phyloP scores from a whole-genome alignment of 2,113 vertebrate species.

The Hipposideros armiger region DNA sequence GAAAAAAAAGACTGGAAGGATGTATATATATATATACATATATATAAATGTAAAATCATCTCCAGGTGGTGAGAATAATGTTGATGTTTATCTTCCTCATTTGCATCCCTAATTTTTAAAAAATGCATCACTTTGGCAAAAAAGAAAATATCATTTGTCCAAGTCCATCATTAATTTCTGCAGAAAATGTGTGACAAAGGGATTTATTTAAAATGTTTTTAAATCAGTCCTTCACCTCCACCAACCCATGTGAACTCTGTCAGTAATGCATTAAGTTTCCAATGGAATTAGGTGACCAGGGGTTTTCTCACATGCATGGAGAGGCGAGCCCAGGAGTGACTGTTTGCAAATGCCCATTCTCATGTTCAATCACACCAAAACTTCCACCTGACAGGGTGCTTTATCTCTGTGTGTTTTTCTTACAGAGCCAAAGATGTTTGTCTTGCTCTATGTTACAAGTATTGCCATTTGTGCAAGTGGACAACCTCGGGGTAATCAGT shows the following conservation, averaged over 20 bases:
- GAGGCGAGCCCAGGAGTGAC: neutral
- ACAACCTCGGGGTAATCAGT: constrained; percentile 90
- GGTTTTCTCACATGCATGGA: accelerated
- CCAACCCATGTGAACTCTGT: neutral
- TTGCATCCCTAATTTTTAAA: constrained; percentile 5
- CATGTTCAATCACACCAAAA: neutral
- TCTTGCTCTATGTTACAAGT: constrained; percentile 91
- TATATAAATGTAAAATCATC: neutral
- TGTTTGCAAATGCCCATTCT: neutral
- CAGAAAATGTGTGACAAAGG: neutral
- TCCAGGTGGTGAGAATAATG: neutral
- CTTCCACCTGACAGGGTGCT: neutral
- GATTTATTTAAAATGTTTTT: neutral
- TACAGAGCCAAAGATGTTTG: constrained; percentile 93
- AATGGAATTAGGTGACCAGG: neutral
- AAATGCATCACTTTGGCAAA: neutral
- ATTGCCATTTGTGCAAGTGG: constrained; percentile 92
- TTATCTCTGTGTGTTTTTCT: constrained; percentile 49
- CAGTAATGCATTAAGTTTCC: neutral
- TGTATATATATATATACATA: too few relatives aligned
- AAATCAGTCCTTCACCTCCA: neutral
- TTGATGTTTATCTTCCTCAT: neutral
- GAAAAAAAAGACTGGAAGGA: neutral
- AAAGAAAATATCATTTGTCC: neutral
- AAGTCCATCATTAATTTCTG: neutral